Base-by-base conservation (phyloP, 2,797 vertebrate genomes). In the Xenops minutus region DNA sequence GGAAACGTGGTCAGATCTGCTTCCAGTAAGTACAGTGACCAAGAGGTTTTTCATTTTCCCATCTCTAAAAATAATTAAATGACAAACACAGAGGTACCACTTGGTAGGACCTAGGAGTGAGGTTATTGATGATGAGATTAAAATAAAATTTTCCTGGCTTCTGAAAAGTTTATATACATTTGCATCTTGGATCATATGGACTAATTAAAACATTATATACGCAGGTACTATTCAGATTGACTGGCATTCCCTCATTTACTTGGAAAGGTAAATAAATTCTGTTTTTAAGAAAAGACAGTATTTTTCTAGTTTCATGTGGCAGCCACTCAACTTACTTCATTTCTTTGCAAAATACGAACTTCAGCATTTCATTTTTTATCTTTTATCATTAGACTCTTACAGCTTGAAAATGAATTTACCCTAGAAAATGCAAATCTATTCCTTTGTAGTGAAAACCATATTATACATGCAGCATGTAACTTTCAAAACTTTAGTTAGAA, bases 401-500 rank as follows among this genome's bases (percentile, higher is more conserved):
- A 96, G 96, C 87, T 97, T 92, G 81, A 94, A 97, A 96, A 96
- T 89, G 85, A 97, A 96, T 94, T 96, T 74, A 72, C 75, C 84
- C 87, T 93, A 92, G 93, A 96, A 97, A 96, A 97, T 96, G 76
- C 64, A 93, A 97, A 92, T 95, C 61, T 30, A 71, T 82, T 93
- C 69, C 84, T 97, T 97, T 97, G 92, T 91, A 96, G 96, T 96
- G 83, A 91, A 92, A 97, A 92, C 64, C 55, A 4, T 96, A 96
- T 96, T 97, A 96, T 96, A 96, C 86, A 96, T 94, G 94, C 92
- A 92, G 92, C 90, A 95, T 95, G 92, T 94, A 96, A 95, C 94
- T 98, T 97, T 96, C 96, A 96, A 97, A 97, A 97, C 96, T 97
- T 97, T 90, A 94, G 96, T 96, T 96, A 96, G 96, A 97, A 96